Evolutionary conservation across 2,797 vertebrate genomes (phyloP).

Genomic region (Propithecus perrieri): DNA sequence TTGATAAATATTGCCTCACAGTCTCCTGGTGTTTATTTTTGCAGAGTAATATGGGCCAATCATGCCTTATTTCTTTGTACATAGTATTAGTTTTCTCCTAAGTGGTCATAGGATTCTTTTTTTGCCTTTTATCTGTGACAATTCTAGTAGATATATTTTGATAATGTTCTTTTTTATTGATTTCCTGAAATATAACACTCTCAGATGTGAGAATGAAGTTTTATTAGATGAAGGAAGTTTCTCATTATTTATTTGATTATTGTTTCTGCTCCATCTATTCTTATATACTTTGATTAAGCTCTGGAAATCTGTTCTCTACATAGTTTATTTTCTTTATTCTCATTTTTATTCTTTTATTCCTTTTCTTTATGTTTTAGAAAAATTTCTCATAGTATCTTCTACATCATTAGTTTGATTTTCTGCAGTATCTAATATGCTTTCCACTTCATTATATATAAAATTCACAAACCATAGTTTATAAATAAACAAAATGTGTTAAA

Average conservation of each 20-base stretch:
- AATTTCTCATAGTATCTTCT: background rate
- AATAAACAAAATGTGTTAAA: background rate
- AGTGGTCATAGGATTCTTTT: background rate
- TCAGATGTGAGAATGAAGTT: constrained; percentile 22
- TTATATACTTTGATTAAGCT: background rate
- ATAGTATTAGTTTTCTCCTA: background rate
- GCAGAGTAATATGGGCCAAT: background rate
- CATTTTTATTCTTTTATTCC: constrained; percentile 16
- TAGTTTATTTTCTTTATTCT: constrained; percentile 9
- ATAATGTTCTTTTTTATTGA: constrained; percentile 34
- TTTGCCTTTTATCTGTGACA: constrained; percentile 32
- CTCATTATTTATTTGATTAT: background rate
- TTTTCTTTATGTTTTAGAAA: constrained; percentile 1
- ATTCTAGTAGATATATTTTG: background rate
- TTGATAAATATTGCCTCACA: background rate
- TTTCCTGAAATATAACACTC: background rate
- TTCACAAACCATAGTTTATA: constrained; percentile 9
- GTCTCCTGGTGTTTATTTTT: background rate
- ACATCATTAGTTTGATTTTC: constrained; percentile 32
- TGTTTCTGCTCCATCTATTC: background rate
- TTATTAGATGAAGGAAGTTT: background rate
- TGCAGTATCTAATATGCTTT: background rate
- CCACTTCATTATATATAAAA: background rate
- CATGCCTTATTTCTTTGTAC: background rate
- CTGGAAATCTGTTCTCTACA: background rate